phyloP scores from a whole-genome alignment of 2,888 invertebrate genomes.

The Hoplodrina blanda region DNA sequence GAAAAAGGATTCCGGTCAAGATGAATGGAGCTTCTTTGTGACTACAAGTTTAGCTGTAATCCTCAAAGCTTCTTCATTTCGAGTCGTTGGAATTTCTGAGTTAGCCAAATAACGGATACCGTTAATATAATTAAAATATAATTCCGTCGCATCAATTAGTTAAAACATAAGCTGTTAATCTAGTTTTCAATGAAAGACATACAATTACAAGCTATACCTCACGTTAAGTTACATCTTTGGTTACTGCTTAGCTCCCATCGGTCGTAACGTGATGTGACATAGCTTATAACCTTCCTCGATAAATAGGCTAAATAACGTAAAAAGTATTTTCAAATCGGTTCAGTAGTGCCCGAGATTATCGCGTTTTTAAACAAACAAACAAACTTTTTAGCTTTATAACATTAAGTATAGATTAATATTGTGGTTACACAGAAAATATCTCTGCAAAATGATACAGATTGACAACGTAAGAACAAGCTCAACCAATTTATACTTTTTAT shows the following conservation, averaged over 20 bases:
- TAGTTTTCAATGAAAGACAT: not conserved
- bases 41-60: not conserved
- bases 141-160: not conserved
- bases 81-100: not conserved
- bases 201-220: too few relatives aligned
- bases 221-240: too few relatives aligned
- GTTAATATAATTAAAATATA: not conserved
- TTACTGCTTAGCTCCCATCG: too few relatives aligned
- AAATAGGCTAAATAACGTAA: too few relatives aligned
- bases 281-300: too few relatives aligned
- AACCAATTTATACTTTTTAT: conserved; percentile 6
- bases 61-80: not conserved
- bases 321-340: too few relatives aligned
- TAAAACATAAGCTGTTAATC: not conserved
- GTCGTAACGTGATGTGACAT: too few relatives aligned
- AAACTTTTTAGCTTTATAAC: too few relatives aligned
- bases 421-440: not conserved
- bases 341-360: too few relatives aligned
- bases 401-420: not conserved
- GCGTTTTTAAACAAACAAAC: too few relatives aligned
- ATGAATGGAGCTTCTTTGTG: not conserved
- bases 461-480: not conserved
- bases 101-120: too few relatives aligned
- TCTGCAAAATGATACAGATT: not conserved
- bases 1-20: not conserved